phyloP scores from a whole-genome alignment of 2,797 vertebrate species.

The Dromococcyx pavoninus region DNA sequence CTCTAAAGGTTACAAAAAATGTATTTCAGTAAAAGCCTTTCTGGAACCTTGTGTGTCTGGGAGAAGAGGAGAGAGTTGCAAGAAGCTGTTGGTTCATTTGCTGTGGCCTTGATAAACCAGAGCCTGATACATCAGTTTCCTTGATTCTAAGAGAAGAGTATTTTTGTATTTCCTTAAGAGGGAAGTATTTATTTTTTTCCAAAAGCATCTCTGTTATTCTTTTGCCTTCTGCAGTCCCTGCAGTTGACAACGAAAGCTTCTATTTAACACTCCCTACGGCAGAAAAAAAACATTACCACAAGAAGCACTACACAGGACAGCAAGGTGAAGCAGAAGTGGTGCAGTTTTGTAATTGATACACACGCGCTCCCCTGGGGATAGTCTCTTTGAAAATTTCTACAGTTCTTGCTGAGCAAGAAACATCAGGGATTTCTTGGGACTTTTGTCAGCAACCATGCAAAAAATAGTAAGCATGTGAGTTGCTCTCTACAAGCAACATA shows the following conservation, averaged over 20 bases:
- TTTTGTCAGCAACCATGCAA: neutral
- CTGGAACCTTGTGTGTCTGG: neutral
- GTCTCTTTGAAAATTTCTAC: neutral
- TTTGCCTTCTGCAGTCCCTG: neutral
- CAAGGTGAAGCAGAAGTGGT: neutral
- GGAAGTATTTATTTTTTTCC: neutral
- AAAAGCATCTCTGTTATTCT: neutral
- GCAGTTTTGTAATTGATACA: neutral
- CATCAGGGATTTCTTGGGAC: neutral
- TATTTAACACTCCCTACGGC: neutral
- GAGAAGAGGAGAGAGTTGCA: neutral
- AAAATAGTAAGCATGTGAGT: neutral
- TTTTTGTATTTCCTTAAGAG: neutral
- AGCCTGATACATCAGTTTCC: neutral
- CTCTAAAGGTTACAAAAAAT: neutral
- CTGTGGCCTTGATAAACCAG: neutral
- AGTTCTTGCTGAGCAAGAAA: neutral
- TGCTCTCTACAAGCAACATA: neutral
- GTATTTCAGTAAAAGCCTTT: neutral
- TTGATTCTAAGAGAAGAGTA: neutral
- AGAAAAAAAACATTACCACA: neutral
- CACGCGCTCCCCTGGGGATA: accelerated
- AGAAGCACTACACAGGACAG: neutral
- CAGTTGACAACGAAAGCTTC: neutral
- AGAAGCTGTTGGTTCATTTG: neutral